Conservation (phyloP, 1,140 invertebrate genomes). For the Bombus picipes region DNA sequence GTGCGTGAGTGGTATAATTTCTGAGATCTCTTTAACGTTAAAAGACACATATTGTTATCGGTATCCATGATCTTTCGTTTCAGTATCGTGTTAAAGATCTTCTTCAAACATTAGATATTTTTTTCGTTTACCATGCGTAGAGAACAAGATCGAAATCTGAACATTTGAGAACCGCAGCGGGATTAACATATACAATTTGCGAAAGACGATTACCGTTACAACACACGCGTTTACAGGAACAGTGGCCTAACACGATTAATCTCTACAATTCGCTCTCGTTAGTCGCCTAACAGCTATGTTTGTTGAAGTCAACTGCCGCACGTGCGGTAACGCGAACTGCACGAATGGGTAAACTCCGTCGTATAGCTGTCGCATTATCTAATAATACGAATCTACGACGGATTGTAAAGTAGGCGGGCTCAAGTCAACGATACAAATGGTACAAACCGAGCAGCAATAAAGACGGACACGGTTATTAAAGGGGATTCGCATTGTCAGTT, state of each 20-base stretch:
- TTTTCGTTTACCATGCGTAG: no score
- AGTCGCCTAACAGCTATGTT: constrained; percentile 40
- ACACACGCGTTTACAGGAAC: neutral
- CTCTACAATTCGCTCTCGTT: neutral
- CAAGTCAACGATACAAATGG: constrained; percentile 58
- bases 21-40: no score
- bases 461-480: constrained; percentile 64
- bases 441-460: constrained; percentile 53
- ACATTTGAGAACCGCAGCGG: no score
- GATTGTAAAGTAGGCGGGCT: constrained; percentile 57
- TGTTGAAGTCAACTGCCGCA: constrained; percentile 29
- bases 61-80: no score
- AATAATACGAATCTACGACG: constrained; percentile 62
- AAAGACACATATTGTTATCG: no score
- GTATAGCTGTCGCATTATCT: constrained; percentile 66
- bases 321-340: neutral
- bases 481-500: constrained; percentile 66
- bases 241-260: neutral
- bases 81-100: no score
- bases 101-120: no score
- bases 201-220: neutral
- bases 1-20: no score
- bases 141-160: no score
- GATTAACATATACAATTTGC: neutral
- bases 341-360: constrained; percentile 34